Evolutionary conservation across 1,140 invertebrate species (phyloP).

Genomic region (Pogonognathellus flavescens): DNA sequence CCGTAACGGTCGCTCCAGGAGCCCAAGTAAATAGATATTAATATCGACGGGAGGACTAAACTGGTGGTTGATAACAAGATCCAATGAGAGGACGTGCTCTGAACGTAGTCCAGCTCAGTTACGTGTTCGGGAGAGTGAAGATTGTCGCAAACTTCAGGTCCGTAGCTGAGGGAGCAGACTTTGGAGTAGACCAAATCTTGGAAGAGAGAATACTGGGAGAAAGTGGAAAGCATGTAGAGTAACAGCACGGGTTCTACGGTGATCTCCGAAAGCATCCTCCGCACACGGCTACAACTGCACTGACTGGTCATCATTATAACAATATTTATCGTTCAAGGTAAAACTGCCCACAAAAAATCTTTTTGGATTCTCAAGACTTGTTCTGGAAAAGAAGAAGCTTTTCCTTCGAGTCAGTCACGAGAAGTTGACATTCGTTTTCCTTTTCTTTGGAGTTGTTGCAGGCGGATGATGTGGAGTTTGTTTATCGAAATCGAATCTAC

Average conservation of each 20-base stretch:
- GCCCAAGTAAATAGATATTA: constrained; percentile 68
- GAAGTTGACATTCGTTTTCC: too few relatives aligned
- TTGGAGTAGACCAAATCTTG: constrained; percentile 72
- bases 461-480: too few relatives aligned
- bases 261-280: constrained; percentile 36
- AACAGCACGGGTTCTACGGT: constrained; percentile 73
- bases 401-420: too few relatives aligned
- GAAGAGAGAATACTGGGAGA: constrained; percentile 70
- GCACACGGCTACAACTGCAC: neutral
- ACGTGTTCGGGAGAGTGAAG: constrained; percentile 67
- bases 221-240: constrained; percentile 72
- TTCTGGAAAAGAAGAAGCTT: too few relatives aligned
- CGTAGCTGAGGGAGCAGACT: constrained; percentile 69
- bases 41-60: constrained; percentile 70
- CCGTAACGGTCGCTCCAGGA: constrained; percentile 70
- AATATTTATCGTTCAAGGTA: neutral
- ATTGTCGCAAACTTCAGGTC: constrained; percentile 67
- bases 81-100: constrained; percentile 70
- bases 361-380: too few relatives aligned
- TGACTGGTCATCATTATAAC: constrained; percentile 34
- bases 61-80: constrained; percentile 70
- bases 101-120: constrained; percentile 68
- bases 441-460: too few relatives aligned
- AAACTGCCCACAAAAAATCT: neutral
- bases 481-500: too few relatives aligned